These are phyloP conservation scores for Strix uralensis DNA, from an alignment of 2,113 vertebrate species.

Conservation along the genomic window DNA sequence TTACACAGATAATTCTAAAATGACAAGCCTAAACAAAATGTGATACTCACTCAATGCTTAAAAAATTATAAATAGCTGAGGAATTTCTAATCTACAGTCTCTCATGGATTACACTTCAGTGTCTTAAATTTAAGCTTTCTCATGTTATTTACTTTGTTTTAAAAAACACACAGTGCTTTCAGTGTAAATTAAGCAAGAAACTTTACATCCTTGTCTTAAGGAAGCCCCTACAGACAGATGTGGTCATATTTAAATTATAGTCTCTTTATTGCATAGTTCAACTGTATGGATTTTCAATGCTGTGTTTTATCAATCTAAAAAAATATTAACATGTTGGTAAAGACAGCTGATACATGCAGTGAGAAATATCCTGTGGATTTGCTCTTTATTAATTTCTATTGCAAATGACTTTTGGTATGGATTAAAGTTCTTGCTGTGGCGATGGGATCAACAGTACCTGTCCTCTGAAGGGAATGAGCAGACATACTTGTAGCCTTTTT, in stretches of 20 bases:
- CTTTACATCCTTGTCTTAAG: neutral
- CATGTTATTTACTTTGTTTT: neutral
- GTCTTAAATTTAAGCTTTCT: neutral
- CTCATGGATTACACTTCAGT: neutral
- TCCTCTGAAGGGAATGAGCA: slow-evolving; percentile 57
- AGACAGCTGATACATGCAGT: neutral
- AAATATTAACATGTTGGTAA: neutral
- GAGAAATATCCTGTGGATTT: neutral
- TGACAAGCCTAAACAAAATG: neutral
- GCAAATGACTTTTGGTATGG: slow-evolving; percentile 70
- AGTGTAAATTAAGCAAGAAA: neutral
- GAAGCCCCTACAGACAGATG: neutral
- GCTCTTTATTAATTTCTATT: neutral
- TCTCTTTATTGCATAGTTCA: neutral
- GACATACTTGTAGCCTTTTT: neutral
- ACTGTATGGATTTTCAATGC: neutral
- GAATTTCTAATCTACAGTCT: neutral
- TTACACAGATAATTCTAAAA: neutral
- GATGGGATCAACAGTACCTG: slow-evolving; percentile 29
- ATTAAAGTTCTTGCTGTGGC: slow-evolving; percentile 51
- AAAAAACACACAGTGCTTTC: neutral
- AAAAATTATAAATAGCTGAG: neutral
- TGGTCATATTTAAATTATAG: rapidly evolving
- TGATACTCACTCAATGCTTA: neutral
- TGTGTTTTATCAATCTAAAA: neutral